Percentiles rank a stretch among this genome's conserved stretches.
These are phyloP conservation scores for Diphyllodes magnificus DNA, from an alignment of 2,113 vertebrate genomes.

Conservation along the genomic window DNA sequence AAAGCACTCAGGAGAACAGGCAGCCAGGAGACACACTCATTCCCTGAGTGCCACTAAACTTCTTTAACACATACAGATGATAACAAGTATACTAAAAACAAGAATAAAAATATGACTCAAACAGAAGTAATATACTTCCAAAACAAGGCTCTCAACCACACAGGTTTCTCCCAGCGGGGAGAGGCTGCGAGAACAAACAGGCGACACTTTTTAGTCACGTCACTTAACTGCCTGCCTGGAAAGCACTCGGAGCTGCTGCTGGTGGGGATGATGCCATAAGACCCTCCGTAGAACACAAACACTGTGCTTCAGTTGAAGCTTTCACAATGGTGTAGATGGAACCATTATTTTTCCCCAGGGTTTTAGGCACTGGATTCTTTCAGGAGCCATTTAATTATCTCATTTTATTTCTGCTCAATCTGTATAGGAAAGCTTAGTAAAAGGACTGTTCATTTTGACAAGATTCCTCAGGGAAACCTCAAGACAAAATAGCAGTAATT, in stretches of 20 bases:
- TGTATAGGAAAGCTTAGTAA: not conserved
- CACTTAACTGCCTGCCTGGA: not conserved
- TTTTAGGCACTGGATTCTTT: conserved; percentile 15
- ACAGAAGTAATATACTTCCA: conserved; percentile 1
- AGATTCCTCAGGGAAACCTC: conserved; percentile 21
- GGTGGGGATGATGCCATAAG: not conserved
- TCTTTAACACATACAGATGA: not conserved
- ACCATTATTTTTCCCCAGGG: not conserved
- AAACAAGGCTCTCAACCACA: not conserved
- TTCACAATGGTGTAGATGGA: not conserved
- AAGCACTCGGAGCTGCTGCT: not conserved
- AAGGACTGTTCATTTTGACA: conserved; percentile 29
- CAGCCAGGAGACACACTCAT: not conserved
- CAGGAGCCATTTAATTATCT: conserved; percentile 48
- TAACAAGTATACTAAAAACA: conserved; percentile 18
- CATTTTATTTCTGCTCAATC: conserved; percentile 13
- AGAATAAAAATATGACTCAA: not conserved
- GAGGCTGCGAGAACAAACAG: not conserved
- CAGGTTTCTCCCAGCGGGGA: not conserved
- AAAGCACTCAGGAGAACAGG: not conserved
- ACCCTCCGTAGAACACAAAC: not conserved
- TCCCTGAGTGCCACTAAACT: not conserved
- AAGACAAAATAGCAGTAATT: conserved; percentile 39
- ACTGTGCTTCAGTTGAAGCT: not conserved
- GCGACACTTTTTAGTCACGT: not conserved